A percentile compares a stretch with the other conserved stretches of the same genome.
Evolutionary conservation across 2,797 vertebrate genomes (phyloP).

Genomic region (Pangasius djambal): DNA sequence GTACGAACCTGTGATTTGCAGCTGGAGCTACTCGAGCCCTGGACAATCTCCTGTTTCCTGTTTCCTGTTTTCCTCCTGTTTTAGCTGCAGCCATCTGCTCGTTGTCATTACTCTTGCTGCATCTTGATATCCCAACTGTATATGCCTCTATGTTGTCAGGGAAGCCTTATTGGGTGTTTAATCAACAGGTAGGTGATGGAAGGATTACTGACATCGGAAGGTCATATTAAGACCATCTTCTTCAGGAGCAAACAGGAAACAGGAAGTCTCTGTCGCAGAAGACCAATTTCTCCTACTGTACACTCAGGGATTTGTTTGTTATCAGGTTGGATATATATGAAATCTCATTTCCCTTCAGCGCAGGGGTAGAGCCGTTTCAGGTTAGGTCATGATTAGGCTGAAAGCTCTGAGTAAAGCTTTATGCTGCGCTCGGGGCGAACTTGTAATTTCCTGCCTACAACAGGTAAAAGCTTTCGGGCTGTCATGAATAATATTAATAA

Average conservation of each 20-base stretch:
- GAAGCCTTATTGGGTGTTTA: background rate
- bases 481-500: too few species aligned
- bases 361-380: background rate
- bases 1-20: background rate
- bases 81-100: background rate
- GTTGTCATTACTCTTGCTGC: background rate
- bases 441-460: too few species aligned
- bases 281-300: background rate
- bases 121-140: background rate
- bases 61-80: background rate
- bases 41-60: background rate
- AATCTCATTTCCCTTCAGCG: background rate
- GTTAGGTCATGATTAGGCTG: background rate
- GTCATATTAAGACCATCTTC: background rate
- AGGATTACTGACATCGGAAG: background rate
- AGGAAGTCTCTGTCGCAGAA: background rate
- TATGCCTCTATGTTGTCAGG: background rate
- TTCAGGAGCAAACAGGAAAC: background rate
- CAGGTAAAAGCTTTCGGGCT: too few species aligned
- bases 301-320: background rate
- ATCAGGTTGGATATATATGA: background rate
- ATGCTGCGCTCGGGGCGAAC: too few species aligned
- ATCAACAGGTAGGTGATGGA: background rate
- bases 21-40: background rate
- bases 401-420: background rate